Conservation (phyloP, 2,113 vertebrate species). For the Calonectris borealis region DNA sequence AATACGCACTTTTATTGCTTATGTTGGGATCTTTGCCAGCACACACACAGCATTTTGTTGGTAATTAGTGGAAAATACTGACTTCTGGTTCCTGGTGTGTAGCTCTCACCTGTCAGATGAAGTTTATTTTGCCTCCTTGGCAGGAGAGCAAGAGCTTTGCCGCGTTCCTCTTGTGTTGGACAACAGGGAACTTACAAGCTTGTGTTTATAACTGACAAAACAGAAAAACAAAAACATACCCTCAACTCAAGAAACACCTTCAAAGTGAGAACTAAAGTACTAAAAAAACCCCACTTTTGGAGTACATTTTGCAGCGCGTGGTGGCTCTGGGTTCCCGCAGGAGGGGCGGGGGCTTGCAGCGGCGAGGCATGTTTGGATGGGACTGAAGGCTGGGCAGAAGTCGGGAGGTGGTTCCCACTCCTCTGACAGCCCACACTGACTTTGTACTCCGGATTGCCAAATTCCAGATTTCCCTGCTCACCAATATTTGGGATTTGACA, state of each 20-base stretch:
- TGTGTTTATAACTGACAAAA: not conserved
- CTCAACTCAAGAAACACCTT: not conserved
- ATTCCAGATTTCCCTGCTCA: not conserved
- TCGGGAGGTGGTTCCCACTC: not conserved
- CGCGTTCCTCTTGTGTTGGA: not conserved
- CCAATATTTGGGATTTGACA: not conserved
- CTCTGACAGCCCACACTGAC: not conserved
- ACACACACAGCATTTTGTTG: not conserved
- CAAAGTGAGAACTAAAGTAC: not conserved
- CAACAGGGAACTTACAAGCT: not conserved
- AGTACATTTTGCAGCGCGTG: rapidly evolving
- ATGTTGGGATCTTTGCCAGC: not conserved
- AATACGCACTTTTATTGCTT: not conserved
- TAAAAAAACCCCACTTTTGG: not conserved
- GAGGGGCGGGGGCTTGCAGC: not conserved
- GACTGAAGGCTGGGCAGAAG: rapidly evolving
- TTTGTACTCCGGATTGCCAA: not conserved
- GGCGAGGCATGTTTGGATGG: rapidly evolving
- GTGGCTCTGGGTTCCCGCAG: not conserved
- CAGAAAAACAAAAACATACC: not conserved
- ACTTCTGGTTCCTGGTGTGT: not conserved
- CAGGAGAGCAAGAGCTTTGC: not conserved
- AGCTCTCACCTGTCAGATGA: not conserved
- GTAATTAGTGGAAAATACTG: conserved; percentile 48
- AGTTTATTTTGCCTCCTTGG: not conserved